These are phyloP conservation scores for Merodon equestris DNA, from an alignment of 2,888 invertebrate genomes.

Conservation along the genomic window DNA sequence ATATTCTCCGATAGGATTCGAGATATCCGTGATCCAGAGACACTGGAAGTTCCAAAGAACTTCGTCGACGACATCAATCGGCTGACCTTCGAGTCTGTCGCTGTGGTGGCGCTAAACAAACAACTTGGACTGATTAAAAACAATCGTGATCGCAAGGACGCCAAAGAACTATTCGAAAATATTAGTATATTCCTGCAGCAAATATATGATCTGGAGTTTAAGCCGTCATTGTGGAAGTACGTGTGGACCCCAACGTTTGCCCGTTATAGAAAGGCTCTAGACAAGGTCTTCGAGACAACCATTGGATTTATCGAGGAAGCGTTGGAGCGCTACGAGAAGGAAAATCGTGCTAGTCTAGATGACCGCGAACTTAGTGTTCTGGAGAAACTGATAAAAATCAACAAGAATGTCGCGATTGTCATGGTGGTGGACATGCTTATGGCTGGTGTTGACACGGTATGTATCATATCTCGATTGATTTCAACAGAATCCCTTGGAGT, in stretches of 20 bases:
- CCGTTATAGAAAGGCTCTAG: conserved; percentile 70
- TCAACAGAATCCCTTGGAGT: no score
- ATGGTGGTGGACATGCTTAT: conserved; percentile 86
- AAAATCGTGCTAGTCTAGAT: conserved; percentile 72
- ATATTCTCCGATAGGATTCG: no score
- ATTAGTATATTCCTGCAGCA: conserved; percentile 57
- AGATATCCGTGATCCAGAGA: not conserved
- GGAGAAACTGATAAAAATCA: conserved; percentile 82
- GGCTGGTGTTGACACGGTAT: conserved; percentile 88
- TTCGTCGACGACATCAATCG: conserved; percentile 80
- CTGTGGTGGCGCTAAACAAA: conserved; percentile 77
- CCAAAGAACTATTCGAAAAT: conserved; percentile 68
- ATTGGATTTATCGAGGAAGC: conserved; percentile 74
- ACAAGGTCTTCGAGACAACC: conserved; percentile 69
- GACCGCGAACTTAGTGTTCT: conserved; percentile 82
- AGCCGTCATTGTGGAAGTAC: conserved; percentile 74
- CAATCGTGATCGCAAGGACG: conserved; percentile 16
- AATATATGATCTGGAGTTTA: conserved; percentile 71
- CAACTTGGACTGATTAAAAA: conserved; percentile 34
- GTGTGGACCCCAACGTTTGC: conserved; percentile 73
- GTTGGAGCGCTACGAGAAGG: conserved; percentile 15
- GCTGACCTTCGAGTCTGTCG: conserved; percentile 82
- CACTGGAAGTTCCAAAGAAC: conserved; percentile 77
- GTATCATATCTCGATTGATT: conserved; percentile 70
- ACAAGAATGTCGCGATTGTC: conserved; percentile 82